Percentiles rank a stretch among this genome's conserved stretches.
These are phyloP conservation scores for Alethe diademata DNA, from an alignment of 2,113 vertebrate species.

Conservation along the genomic window DNA sequence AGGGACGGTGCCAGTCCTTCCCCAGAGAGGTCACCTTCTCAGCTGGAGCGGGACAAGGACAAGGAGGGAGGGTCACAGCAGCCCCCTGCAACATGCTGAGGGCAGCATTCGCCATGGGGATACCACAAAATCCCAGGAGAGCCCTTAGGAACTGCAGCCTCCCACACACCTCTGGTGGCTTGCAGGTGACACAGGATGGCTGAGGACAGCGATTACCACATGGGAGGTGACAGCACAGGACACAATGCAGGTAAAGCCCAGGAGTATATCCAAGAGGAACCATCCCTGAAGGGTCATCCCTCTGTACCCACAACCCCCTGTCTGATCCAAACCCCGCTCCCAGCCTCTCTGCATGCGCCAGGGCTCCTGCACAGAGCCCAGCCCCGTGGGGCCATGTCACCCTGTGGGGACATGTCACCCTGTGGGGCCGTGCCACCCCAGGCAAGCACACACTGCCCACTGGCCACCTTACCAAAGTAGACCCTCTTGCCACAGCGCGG, in stretches of 20 bases:
- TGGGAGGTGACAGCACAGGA: neutral
- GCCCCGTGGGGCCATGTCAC: neutral
- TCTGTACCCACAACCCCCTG: neutral
- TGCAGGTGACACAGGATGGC: neutral
- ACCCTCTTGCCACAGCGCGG: constrained; percentile 93
- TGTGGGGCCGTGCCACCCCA: rapidly evolving
- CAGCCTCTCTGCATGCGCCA: neutral
- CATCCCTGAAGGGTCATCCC: neutral
- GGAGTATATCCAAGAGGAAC: neutral
- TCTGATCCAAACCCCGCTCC: neutral
- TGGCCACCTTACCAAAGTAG: constrained; percentile 86
- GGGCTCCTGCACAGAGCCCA: neutral
- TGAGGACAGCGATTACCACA: neutral
- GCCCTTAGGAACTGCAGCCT: neutral
- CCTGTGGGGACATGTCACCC: neutral
- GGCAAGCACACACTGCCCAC: rapidly evolving
- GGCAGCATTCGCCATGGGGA: rapidly evolving
- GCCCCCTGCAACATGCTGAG: neutral
- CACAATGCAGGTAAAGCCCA: neutral
- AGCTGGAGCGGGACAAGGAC: constrained; percentile 70
- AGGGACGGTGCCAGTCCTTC: constrained; percentile 97
- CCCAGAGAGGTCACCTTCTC: constrained; percentile 98
- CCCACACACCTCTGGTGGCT: neutral
- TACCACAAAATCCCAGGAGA: neutral
- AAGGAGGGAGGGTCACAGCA: neutral